Conservation (phyloP, 2,888 invertebrate species). For the Strigamia crassipes region DNA sequence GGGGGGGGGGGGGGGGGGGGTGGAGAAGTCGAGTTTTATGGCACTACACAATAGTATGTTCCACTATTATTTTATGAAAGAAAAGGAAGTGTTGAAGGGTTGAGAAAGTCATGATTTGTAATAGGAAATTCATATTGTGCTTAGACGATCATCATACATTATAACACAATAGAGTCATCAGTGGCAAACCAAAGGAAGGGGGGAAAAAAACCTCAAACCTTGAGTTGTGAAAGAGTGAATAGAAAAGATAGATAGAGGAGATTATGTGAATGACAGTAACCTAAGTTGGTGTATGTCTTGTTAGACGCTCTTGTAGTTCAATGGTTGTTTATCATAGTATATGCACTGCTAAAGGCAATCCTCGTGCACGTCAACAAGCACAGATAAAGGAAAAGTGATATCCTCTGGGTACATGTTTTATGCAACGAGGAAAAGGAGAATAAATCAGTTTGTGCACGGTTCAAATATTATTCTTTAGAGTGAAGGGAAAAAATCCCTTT, state of each 20-base stretch:
- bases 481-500: background rate
- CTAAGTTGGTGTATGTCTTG: conserved; percentile 32
- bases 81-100: conserved; percentile 40
- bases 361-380: conserved; percentile 36
- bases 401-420: conserved; percentile 41
- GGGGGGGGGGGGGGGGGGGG: too few relatives aligned
- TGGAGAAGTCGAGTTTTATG: background rate
- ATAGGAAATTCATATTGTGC: conserved; percentile 35
- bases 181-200: background rate
- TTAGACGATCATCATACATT: conserved; percentile 29
- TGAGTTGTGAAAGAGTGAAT: background rate
- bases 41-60: background rate
- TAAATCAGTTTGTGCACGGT: conserved; percentile 34
- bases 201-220: conserved; percentile 1
- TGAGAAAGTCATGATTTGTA: conserved; percentile 20
- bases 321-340: conserved; percentile 26
- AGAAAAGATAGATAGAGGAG: conserved; percentile 11
- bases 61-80: background rate
- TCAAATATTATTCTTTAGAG: conserved; percentile 19
- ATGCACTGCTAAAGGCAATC: conserved; percentile 22
- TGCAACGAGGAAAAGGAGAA: conserved; percentile 37
- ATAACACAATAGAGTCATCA: conserved; percentile 31
- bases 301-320: conserved; percentile 25
- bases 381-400: conserved; percentile 35
- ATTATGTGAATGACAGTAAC: conserved; percentile 40